These are phyloP conservation scores for Aradophagus sp. DNA, from an alignment of 1,140 invertebrate species.

Conservation along the genomic window DNA sequence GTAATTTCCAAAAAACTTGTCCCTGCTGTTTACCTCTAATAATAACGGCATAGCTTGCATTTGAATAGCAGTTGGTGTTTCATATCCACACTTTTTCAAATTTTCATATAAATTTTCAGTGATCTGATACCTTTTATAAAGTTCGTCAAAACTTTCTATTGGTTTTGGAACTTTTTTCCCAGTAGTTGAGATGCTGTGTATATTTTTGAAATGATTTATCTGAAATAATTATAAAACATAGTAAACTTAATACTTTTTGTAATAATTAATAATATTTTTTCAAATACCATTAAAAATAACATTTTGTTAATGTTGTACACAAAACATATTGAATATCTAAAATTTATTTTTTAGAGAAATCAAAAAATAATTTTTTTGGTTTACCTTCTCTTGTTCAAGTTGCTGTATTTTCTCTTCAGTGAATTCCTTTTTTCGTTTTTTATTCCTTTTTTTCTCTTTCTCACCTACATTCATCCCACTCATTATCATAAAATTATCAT, in stretches of 20 bases:
- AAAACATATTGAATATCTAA: background rate
- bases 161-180: slow-evolving; percentile 86
- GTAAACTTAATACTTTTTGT: background rate
- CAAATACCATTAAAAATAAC: slow-evolving; percentile 4
- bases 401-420: slow-evolving; percentile 69
- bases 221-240: slow-evolving; percentile 67
- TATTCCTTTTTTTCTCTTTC: slow-evolving; percentile 49
- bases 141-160: slow-evolving; percentile 81
- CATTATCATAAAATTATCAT: slow-evolving; percentile 29
- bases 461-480: slow-evolving; percentile 27
- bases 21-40: too few relatives aligned
- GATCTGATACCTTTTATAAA: slow-evolving; percentile 78
- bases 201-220: slow-evolving; percentile 84
- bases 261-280: slow-evolving; percentile 10
- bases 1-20: too few relatives aligned
- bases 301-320: slow-evolving; percentile 5
- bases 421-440: slow-evolving; percentile 65
- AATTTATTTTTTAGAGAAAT: too few relatives aligned
- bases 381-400: slow-evolving; percentile 75
- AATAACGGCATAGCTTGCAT: slow-evolving; percentile 94
- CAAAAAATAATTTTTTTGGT: slow-evolving; percentile 17
- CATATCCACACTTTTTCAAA: slow-evolving; percentile 83
- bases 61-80: slow-evolving; percentile 92
- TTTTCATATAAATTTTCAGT: slow-evolving; percentile 81
- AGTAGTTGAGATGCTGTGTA: slow-evolving; percentile 83